Evolutionary conservation across 1,140 invertebrate genomes (phyloP), one percentile per base, ranked within the genome.

Genomic region (Coenobita brevimanus): DNA sequence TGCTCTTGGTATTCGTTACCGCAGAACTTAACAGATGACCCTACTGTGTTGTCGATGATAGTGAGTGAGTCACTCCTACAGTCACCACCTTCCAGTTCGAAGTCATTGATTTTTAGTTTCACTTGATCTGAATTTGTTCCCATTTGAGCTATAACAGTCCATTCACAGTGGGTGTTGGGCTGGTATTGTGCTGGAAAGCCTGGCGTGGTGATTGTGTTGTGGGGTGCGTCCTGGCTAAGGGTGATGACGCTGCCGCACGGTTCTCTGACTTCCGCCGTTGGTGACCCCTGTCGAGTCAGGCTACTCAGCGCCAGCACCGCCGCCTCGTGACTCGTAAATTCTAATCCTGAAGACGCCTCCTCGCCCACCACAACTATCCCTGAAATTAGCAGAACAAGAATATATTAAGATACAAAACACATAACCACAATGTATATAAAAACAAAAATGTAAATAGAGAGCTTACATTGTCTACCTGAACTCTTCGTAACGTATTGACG

Each of bases 111-210:
- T 30, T 33, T 41, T 8, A 81, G 30, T 2, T 36, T 15, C 50
- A 81, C 54, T 38, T 81, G 78, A 50, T 81, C 78, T 21, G 50
- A 81, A 41, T 81, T 38, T 13, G 30, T 81, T 3, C 54, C 57
- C 8, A n/a, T 38, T 30, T 38, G 78, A 15, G 57, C 54, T 36
- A 33, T 30, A 41, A 81, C n/a, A 41, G n/a, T 64, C 78, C 78
- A 81, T 13, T 36, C 54, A 30, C 78, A 81, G 24, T n/a, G 1
- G 36, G 60, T 36, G 54, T 81, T 64, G 1, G 54, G 30, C 3
- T 46, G 78, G 57, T 81, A 81, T 24, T 62, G 21, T 2, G 3
- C 24, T 30, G 78, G 78, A 57, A 36, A 81, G 15, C 54, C 54
- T 41, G 78, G 78, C 2, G 78, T 15, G 0, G 24, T 64, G 54